phyloP scores from a whole-genome alignment of 2,888 invertebrate species.

The Cephus nigrinus region DNA sequence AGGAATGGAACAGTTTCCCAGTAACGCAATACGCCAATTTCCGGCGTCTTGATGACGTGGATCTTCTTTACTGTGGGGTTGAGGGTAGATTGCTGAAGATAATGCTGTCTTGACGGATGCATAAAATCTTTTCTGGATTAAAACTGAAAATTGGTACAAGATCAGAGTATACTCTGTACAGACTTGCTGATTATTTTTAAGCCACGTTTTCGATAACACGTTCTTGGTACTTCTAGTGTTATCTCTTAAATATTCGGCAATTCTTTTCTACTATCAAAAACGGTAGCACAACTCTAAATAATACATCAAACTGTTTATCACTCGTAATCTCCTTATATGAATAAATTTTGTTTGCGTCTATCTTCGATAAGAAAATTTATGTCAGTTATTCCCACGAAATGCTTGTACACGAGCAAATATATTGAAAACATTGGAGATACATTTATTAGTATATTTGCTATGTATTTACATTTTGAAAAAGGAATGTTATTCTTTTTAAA shows the following conservation, averaged over 20 bases:
- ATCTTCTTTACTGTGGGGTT: background rate
- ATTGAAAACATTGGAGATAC: background rate
- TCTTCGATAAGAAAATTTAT: background rate
- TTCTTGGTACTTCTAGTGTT: background rate
- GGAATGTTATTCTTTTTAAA: background rate
- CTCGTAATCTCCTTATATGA: background rate
- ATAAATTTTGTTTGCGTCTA: background rate
- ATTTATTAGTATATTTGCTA: background rate
- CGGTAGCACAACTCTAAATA: background rate
- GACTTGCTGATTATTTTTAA: background rate
- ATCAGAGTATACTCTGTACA: background rate
- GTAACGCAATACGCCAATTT: background rate
- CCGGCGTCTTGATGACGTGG: background rate
- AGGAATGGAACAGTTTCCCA: background rate
- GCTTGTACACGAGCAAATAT: background rate
- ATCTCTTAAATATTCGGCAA: background rate
- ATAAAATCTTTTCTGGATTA: background rate
- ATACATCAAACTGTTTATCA: background rate
- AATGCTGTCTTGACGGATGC: background rate
- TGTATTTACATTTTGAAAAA: background rate
- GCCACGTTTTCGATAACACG: background rate
- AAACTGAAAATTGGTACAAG: background rate
- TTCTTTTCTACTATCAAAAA: background rate
- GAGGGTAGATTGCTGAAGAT: background rate
- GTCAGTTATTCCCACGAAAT: background rate